Evolutionary conservation across 2,888 invertebrate genomes (phyloP), one percentile per base, ranked within the genome.

Genomic region (Caenorhabditis sp.): DNA sequence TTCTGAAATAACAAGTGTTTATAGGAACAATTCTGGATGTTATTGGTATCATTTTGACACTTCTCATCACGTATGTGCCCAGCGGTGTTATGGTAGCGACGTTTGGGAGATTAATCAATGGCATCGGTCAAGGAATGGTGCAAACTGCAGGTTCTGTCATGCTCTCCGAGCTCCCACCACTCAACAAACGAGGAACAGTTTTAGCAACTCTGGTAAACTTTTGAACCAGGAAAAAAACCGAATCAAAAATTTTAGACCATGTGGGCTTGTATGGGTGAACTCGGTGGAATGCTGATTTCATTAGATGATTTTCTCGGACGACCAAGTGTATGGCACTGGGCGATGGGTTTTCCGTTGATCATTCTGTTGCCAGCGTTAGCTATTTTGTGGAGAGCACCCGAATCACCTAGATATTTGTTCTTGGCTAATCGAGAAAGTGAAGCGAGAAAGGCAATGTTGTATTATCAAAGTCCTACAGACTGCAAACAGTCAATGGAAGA

Each of bases 201-300:
- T 58, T 84, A 27, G 84, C 83, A 1, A 80, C 83, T 17, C 59
- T 81, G 76, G 84, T 84, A 27, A 65, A 51, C 31, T 24, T 6
- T 12, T 26, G 49, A 24, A 57, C 24, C 27, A 19, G n/a, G 49
- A n/a, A 23, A 23, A 24, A 51, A 12, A 19, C 3, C 17, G 3
- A 14, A n/a, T 10, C 26, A 1, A 54, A 27, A 37, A 36, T 76
- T 85, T 31, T 66, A 84, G 84, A 83, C 84, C 19, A 81, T 84
- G 65, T 85, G 85, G 84, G 83, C 85, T 10, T 85, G 84, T 57
- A 58, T 83, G 43, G 85, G 84, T 23, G 85, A 85, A 58, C 69
- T 85, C 8, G 62, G 74, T 26, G 84, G 84, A 4, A 81, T 84
- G 81, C 49, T 78, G 6, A 66, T 85, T 6, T 83, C 84, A 1